Conservation (phyloP, 2,888 invertebrate genomes). For the Torymus aiolomorphi region DNA sequence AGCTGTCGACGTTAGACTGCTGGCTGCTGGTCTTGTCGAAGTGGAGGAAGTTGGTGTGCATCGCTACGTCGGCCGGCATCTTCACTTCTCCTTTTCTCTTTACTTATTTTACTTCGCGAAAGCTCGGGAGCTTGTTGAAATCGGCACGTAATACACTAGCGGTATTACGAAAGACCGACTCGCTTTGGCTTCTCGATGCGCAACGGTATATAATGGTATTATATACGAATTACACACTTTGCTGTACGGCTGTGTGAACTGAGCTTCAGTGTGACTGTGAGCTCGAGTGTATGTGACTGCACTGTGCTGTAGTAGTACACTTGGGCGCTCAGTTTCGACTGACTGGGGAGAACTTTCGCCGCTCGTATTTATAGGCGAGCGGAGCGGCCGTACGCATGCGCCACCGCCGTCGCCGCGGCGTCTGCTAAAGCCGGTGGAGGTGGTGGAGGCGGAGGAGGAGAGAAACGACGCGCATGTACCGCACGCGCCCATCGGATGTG, state of each 20-base stretch:
- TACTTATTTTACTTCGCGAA: not conserved
- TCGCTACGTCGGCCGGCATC: conserved; percentile 76
- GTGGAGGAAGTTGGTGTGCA: conserved; percentile 70
- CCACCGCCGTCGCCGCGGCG: conserved; percentile 12
- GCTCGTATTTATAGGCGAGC: conserved; percentile 61
- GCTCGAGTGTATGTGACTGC: too few relatives aligned
- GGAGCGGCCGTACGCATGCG: conserved; percentile 56
- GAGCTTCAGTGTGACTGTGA: too few relatives aligned
- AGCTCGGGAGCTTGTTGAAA: not conserved
- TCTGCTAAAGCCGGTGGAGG: not conserved
- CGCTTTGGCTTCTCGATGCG: too few relatives aligned
- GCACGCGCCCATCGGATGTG: too few relatives aligned
- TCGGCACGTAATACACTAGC: too few relatives aligned
- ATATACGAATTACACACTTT: too few relatives aligned
- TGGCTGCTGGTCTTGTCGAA: conserved; percentile 68
- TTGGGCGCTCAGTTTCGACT: conserved; percentile 55
- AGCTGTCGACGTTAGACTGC: conserved; percentile 73
- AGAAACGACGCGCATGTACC: too few relatives aligned
- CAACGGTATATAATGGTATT: too few relatives aligned
- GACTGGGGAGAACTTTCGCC: conserved; percentile 60
- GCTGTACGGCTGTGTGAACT: too few relatives aligned
- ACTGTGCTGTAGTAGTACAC: not conserved
- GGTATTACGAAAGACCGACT: too few relatives aligned
- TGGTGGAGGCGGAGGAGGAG: too few relatives aligned
- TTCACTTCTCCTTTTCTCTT: conserved; percentile 43